Evolutionary conservation across 2,888 invertebrate genomes (phyloP), one percentile per base, ranked within the genome.

Genomic region (Tethea ocularis): DNA sequence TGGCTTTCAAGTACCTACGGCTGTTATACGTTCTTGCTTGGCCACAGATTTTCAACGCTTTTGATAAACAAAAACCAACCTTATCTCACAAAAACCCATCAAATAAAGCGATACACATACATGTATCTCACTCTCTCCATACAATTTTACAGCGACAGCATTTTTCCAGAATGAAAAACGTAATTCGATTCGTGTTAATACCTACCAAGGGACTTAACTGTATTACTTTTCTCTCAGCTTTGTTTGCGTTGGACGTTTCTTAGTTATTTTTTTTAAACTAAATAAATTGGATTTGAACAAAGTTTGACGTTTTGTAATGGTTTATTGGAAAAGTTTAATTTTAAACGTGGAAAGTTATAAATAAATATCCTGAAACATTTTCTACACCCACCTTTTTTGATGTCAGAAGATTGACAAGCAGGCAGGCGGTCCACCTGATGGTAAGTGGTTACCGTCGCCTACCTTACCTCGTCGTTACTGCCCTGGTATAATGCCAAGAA

Each of bases 171-270:
- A 53, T 17, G 29, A 26, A 29, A 53, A 17, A 29, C 53, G 53
- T 53, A 53, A 53, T 53, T 17, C 53, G 17, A 53, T 53, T 53
- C 53, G 8, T 53, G 26, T 53, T 53, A 29, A 53, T 53, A 53
- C 53, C 29, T 29, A 24, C 29, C 29, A 3, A 17, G 53, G 53
- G 53, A 53, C 29, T 53, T 53, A 53, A 29, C 53, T 20, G 33
- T 53, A 53, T 53, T 53, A 53, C 53, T 17, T 29, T n/a, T n/a
- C 38, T n/a, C 38, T 13, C 17, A 20, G 29, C 29, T 29, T 53
- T 29, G 53, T 53, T 29, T 53, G 15, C 29, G 11, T 20, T 33
- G 29, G 17, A 53, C 53, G 33, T 20, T 33, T n/a, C 26, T 26
- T 3, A 33, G 29, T 11, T 26, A 20, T 29, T 33, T 53, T 53